phyloP scores from a whole-genome alignment of 23 tunicate genomes.

The Clavelina lepadiformis region DNA sequence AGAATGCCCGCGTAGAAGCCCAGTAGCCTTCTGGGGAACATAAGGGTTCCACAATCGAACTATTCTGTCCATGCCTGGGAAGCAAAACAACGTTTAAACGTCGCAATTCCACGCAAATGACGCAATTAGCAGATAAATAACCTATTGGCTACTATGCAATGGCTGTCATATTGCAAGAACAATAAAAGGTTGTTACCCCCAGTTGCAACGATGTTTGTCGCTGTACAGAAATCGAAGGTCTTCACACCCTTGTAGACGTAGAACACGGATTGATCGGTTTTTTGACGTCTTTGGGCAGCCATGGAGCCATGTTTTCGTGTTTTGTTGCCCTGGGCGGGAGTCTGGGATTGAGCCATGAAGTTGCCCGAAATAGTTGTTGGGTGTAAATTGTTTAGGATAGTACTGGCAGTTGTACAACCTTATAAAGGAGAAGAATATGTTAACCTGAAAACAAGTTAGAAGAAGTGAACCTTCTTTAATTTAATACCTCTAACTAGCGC shows the following conservation, averaged over 20 bases:
- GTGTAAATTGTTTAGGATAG: constrained; percentile 27
- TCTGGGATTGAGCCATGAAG: neutral
- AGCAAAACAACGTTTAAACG: neutral
- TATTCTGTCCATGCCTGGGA: constrained; percentile 82
- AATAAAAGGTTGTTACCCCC: constrained; percentile 50
- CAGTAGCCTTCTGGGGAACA: constrained; percentile 81
- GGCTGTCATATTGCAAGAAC: neutral
- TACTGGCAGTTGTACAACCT: constrained; percentile 77
- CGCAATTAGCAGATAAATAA: neutral
- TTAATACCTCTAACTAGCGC: constrained; percentile 83
- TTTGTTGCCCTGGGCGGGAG: constrained; percentile 11
- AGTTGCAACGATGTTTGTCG: constrained; percentile 72
- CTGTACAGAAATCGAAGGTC: constrained; percentile 66
- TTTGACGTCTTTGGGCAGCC: constrained; percentile 52
- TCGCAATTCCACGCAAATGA: neutral
- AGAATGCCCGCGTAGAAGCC: constrained; percentile 71
- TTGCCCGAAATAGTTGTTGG: constrained; percentile 10
- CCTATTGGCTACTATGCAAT: neutral
- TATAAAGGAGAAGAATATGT: neutral
- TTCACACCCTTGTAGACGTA: constrained; percentile 87
- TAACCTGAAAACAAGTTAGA: neutral
- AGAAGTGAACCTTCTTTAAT: neutral
- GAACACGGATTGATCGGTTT: constrained; percentile 89
- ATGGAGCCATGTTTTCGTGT: constrained; percentile 9
- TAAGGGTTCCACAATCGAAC: constrained; percentile 82